These are phyloP conservation scores for Meiosimyza platycephala DNA, from an alignment of 2,888 invertebrate genomes.

Conservation along the genomic window DNA sequence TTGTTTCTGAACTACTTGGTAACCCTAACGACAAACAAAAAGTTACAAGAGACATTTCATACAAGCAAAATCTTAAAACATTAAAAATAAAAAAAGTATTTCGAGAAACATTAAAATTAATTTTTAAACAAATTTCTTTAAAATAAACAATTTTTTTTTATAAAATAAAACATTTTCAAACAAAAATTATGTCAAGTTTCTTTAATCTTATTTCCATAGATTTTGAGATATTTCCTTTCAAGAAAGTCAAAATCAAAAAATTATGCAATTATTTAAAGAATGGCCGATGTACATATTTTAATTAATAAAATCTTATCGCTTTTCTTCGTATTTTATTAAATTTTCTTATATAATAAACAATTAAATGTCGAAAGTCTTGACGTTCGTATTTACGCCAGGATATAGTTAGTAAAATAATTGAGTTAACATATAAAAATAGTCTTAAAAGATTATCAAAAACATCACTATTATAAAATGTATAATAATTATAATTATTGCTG, in stretches of 20 bases:
- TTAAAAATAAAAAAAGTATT: too few species aligned
- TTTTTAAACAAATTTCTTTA: too few species aligned
- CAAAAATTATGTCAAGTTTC: too few species aligned
- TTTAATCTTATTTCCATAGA: too few species aligned
- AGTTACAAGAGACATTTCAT: too few species aligned
- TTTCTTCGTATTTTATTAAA: conserved; percentile 58
- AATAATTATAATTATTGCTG: conserved; percentile 25
- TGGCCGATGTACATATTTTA: background rate
- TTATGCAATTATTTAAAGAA: background rate
- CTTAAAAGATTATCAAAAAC: conserved; percentile 54
- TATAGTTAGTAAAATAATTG: conserved; percentile 57
- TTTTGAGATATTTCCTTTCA: too few species aligned
- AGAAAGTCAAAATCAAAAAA: background rate
- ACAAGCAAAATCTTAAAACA: too few species aligned
- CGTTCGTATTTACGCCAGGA: conserved; percentile 55
- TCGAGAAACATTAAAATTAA: too few species aligned
- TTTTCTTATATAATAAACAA: conserved; percentile 53
- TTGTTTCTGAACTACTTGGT: too few species aligned
- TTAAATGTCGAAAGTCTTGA: conserved; percentile 57
- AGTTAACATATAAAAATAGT: conserved; percentile 62
- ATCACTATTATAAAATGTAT: conserved; percentile 13
- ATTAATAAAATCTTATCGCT: conserved; percentile 45
- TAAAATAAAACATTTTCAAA: background rate
- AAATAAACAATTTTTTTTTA: conserved; percentile 45
- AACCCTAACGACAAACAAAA: too few species aligned